These are phyloP conservation scores for Eonycteris spelaea DNA, from an alignment of 2,113 vertebrate genomes.

Conservation along the genomic window DNA sequence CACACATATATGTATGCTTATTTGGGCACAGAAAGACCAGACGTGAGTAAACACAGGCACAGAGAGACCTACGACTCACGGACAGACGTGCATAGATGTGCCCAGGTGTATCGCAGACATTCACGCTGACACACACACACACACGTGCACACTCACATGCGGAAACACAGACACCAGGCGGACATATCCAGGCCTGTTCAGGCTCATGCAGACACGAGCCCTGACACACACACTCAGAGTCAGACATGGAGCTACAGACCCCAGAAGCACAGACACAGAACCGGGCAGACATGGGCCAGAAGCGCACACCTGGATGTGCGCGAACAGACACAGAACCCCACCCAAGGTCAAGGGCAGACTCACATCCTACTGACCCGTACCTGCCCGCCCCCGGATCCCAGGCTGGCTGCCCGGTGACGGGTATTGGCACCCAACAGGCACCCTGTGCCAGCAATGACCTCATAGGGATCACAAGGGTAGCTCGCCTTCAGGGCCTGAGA, in stretches of 20 bases:
- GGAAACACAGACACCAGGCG: neutral
- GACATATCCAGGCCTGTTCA: neutral
- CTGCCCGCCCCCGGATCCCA: neutral
- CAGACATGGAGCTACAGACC: neutral
- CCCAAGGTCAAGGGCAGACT: neutral
- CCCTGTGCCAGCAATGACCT: slow-evolving; percentile 53
- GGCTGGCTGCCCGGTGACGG: neutral
- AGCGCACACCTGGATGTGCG: neutral
- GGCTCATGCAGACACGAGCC: neutral
- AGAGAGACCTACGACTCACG: neutral
- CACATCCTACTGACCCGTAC: neutral
- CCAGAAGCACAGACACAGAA: neutral
- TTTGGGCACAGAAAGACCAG: neutral
- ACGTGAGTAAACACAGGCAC: neutral
- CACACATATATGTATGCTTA: neutral
- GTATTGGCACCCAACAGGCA: neutral
- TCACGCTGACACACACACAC: neutral
- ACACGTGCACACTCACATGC: neutral
- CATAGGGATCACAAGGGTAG: slow-evolving; percentile 36
- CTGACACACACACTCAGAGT: neutral
- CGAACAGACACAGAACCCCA: rapidly evolving
- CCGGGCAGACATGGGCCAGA: neutral
- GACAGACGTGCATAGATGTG: neutral
- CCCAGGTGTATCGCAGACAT: neutral
- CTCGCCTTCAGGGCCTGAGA: neutral